Evolutionary conservation across 2,797 vertebrate genomes (phyloP), one percentile per base, ranked within the genome.

Genomic region (Bovichtus variegatus): DNA sequence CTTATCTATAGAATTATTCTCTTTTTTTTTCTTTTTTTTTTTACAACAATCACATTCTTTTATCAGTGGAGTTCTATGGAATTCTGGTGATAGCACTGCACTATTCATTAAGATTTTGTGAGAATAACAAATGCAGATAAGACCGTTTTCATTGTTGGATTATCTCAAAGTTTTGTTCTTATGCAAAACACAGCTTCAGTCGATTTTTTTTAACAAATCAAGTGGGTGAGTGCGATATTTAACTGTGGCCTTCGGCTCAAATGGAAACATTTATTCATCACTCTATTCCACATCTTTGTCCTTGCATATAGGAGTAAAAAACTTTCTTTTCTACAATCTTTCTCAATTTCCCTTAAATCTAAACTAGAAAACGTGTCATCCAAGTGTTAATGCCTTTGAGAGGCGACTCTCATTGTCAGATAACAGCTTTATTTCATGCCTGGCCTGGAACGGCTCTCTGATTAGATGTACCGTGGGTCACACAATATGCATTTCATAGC

Each of bases 381-480:
- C 40, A 34, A 80, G 74, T 82, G 80, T 81, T 81, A 77, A 81
- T 83, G 65, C 27, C 61, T 67, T 49, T 80, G 71, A 88, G 77
- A 82, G 81, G 74, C 9, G 15, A 57, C 59, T 76, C 60, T 74
- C 79, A 67, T 64, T 80, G 87, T 87, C 69, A 80, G 88, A 92
- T 90, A 87, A 81, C 84, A 64, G 68, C 75, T 87, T 87, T 75
- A 70, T 92, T 90, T 90, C 82, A 85, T 85, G 86, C 60, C 66
- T 75, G 72, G 78, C 62, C 59, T 78, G 13, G 46, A 82, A 78
- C 63, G 9, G 31, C 72, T 74, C 72, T 85, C 41, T 79, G 84
- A 89, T 88, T 87, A 87, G 76, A 87, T 74, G 59, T 44, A 63
- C 61, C 38, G 12, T 21, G 71, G 87, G 85, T 89, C 88, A 87